Evolutionary conservation across 2,797 vertebrate genomes (phyloP), one percentile per base, ranked within the genome.

Genomic region (Crypturellus tataupa): DNA sequence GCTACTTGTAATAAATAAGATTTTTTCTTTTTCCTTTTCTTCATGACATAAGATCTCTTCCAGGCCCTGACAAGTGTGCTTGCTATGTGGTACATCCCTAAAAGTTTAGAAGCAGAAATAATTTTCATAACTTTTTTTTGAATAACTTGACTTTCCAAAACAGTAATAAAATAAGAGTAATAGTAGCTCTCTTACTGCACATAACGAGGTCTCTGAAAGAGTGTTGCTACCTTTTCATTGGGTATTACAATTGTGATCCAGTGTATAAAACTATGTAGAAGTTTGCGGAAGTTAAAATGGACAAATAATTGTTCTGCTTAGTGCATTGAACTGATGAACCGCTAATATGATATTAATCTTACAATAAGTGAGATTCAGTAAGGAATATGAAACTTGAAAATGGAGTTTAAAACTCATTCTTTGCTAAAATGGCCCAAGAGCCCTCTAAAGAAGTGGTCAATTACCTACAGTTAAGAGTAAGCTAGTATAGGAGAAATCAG

Each of bases 401-500:
- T 47, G 20, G 23, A 75, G 19, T 58, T 33, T 67, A 21, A 53
- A 83, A 49, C 37, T 75, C 68, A 29, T 55, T 60, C 21, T 78
- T 81, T 86, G 19, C 46, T 89, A 67, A 67, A 63, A 14, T 64
- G 14, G 82, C 29, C 87, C 39, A 80, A 60, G 65, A 25, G 42
- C 70, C 65, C 2, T 3, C n/a, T 56, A 55, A 70, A 8, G 67
- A 68, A 91, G 56, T 87, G 85, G 12, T 13, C 19, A 49, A 20
- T 68, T 80, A 21, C 9, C 77, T n/a, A 89, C 35, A 33, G 39
- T 51, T 79, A 79, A 71, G 60, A 33, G 7, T 44, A 19, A 37
- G 31, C 4, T 10, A 6, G 3, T 6, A 18, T 6, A 17, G 2
- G 3, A 3, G 3, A 15, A 53, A 21, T 70, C n/a, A 60, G 42